phyloP scores from a whole-genome alignment of 2,888 invertebrate species.

The Busseola fusca region DNA sequence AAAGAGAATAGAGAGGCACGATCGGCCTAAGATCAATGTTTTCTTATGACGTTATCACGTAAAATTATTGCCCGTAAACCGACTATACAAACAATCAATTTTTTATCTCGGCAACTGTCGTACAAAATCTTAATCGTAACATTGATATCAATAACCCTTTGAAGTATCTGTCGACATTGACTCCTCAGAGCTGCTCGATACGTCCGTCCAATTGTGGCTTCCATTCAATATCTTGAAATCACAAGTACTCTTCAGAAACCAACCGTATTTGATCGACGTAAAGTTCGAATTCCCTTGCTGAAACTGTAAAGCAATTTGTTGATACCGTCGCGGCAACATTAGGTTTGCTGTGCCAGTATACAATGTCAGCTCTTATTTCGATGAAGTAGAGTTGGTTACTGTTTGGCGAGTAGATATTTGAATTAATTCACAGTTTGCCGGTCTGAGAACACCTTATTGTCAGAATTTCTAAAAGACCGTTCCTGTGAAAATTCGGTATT shows the following conservation, averaged over 20 bases:
- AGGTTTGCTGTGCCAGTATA: constrained; percentile 9
- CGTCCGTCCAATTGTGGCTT: constrained; percentile 49
- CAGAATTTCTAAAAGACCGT: constrained; percentile 59
- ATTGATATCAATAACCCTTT: constrained; percentile 56
- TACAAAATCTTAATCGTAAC: no score
- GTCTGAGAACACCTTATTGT: constrained; percentile 53
- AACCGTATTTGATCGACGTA: constrained; percentile 29
- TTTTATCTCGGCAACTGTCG: no score
- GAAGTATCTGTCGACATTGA: constrained; percentile 48
- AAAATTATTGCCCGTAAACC: no score
- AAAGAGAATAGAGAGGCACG: no score
- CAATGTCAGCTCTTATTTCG: constrained; percentile 24
- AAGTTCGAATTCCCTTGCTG: constrained; percentile 44
- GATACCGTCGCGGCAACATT: constrained; percentile 40
- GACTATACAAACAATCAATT: no score
- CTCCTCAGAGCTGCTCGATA: constrained; percentile 45
- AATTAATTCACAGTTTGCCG: constrained; percentile 14
- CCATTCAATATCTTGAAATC: constrained; percentile 48
- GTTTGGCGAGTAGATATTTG: constrained; percentile 1
- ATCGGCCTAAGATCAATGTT: no score
- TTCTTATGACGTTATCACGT: no score
- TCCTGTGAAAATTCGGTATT: constrained; percentile 59
- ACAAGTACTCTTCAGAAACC: constrained; percentile 17
- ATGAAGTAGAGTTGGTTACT: constrained; percentile 25
- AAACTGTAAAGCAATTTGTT: constrained; percentile 55